Evolutionary conservation across 2,888 invertebrate species (phyloP).

Genomic region (Cenopis cana): DNA sequence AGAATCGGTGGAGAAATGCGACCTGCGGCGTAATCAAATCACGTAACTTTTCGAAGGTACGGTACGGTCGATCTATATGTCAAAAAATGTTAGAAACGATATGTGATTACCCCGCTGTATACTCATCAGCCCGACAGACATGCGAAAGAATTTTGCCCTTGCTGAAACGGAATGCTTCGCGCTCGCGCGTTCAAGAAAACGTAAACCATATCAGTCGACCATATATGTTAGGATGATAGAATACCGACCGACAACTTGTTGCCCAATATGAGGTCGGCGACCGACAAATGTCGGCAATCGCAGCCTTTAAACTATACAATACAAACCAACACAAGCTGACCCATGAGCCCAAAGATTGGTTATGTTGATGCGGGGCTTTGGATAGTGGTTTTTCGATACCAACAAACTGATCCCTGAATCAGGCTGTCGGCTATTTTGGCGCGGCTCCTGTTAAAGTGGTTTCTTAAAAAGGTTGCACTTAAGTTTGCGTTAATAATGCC

Average conservation of each 20-base stretch:
- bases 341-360: neutral
- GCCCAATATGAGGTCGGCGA: slow-evolving; percentile 31
- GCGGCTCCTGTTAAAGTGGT: neutral
- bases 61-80: too few relatives aligned
- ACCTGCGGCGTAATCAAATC: too few relatives aligned
- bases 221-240: slow-evolving; percentile 1
- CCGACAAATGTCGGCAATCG: slow-evolving; percentile 36
- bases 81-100: too few relatives aligned
- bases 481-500: slow-evolving; percentile 7
- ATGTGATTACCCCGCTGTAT: too few relatives aligned
- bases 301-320: slow-evolving; percentile 5
- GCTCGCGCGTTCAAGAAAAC: too few relatives aligned
- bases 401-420: neutral
- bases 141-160: too few relatives aligned
- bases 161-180: too few relatives aligned
- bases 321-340: neutral
- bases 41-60: too few relatives aligned
- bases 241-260: slow-evolving; percentile 20
- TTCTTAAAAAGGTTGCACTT: neutral
- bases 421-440: too few relatives aligned
- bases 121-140: too few relatives aligned
- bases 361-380: neutral
- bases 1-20: too few relatives aligned
- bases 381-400: neutral
- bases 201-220: neutral